Base-by-base conservation (phyloP, 2,797 vertebrate species). In the Sebastes steindachneri region DNA sequence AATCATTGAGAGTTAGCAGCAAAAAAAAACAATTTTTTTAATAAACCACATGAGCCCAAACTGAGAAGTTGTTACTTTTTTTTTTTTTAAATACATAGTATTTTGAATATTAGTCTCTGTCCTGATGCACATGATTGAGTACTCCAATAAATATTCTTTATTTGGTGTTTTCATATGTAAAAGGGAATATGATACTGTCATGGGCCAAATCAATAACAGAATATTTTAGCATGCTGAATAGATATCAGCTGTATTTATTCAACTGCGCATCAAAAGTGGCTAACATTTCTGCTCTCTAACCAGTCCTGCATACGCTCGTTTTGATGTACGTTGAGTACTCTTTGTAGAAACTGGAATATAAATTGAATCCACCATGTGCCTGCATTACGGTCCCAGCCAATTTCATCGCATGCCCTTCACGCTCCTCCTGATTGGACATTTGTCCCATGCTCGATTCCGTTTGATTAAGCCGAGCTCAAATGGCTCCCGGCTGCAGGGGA, bases 391-490 rank as follows among this genome's bases (percentile, higher is more conserved):
- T 80, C 80, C 71, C 45, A 51, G 33, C 55, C 80, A 74, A 63
- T 92, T 79, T 67, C 75, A 53, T 58, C 17, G 68, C 63, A 58
- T 82, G 84, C 68, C 91, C 86, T 93, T 93, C 82, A 90, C 72
- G 75, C 85, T 75, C 28, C 31, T 41, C 48, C 80, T 83, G 85
- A 92, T 85, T 92, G 83, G 84, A 90, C 79, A 81, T 93, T 93
- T 85, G 83, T 84, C 80, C 82, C 74, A 77, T 53, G 72, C 85
- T 88, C 70, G 35, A 86, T 86, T 93, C 65, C 80, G 78, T 91
- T 90, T 88, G 86, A 94, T 93, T 92, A 90, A 92, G 82, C 75
- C 14, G 0, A 79, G 75, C 83, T 82, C 72, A 69, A 68, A 85
- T 77, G 83, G 70, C 88, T 88, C 28, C 73, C 41, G 90, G 79